A percentile compares a stretch with the other conserved stretches of the same genome.
These are phyloP conservation scores for Echinops telfairi DNA, from an alignment of 2,113 vertebrate genomes.

Conservation along the genomic window DNA sequence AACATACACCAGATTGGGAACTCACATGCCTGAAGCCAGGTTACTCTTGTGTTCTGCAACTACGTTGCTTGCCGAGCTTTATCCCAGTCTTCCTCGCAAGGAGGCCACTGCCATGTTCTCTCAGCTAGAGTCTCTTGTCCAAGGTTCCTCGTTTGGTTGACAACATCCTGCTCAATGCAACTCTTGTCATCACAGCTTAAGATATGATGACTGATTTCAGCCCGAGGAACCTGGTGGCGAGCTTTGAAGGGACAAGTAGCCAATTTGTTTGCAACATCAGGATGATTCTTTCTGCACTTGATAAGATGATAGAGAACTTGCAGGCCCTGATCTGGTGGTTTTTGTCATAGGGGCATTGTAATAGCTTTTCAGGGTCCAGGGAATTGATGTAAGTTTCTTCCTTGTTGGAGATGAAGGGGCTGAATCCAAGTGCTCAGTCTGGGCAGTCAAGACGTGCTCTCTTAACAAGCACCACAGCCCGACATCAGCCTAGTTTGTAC, in stretches of 20 bases:
- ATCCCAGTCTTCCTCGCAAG: conserved; percentile 87
- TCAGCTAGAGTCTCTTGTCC: conserved; percentile 76
- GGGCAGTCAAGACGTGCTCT: too few relatives aligned
- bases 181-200: conserved; percentile 85
- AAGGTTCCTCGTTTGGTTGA: conserved; percentile 79
- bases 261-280: conserved; percentile 83
- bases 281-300: conserved; percentile 93
- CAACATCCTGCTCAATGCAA: conserved; percentile 86
- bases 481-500: too few relatives aligned
- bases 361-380: conserved; percentile 91
- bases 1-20: conserved; percentile 83
- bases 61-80: conserved; percentile 78
- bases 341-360: conserved; percentile 93
- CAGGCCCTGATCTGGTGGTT: conserved; percentile 92
- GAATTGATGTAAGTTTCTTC: too few relatives aligned
- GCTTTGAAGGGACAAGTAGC: conserved; percentile 88
- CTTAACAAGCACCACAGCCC: too few relatives aligned
- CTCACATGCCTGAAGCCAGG: conserved; percentile 82
- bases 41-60: conserved; percentile 81
- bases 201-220: conserved; percentile 85
- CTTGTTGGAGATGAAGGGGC: too few relatives aligned
- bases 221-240: conserved; percentile 85
- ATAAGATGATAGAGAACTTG: conserved; percentile 95
- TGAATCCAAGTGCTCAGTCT: too few relatives aligned
- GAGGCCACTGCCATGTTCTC: conserved; percentile 83